Evolutionary conservation across 1,140 invertebrate species (phyloP), one percentile per base, ranked within the genome.

Genomic region (Diprion similis): DNA sequence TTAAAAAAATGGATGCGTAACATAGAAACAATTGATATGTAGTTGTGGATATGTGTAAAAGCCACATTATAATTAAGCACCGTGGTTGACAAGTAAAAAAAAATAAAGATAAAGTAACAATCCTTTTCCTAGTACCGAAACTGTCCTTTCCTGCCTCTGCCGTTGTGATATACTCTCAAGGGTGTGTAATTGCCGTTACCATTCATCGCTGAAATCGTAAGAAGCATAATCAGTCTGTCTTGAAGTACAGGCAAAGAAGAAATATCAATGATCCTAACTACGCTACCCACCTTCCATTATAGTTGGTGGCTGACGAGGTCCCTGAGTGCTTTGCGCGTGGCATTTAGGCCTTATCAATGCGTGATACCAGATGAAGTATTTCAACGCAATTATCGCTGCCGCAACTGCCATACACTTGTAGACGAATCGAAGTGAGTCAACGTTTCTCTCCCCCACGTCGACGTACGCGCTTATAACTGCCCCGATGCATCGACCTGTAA

Each of bases 111-210:
- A 37, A 37, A 3, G 6, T 37, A 37, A 37, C 6, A 37, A 68
- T 68, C 17, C 11, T 68, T 7, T 68, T 68, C 19, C 92, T 88
- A 95, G 84, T 94, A 95, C 83, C 93, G 91, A 87, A 94, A 94
- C 82, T 95, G 92, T 75, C 93, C 93, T 85, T 94, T 94, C 82
- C 90, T 91, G 71, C 92, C 93, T 82, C 92, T 89, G 78, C 93
- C 92, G 79, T 94, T 94, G 84, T 94, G 93, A 78, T 94, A 94
- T 3, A 95, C 93, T 79, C 93, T 88, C 79, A 95, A 89, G 8
- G 94, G 93, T 15, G 93, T 93, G 80, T 95, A 95, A 78, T 89
- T 92, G 47, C 93, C 93, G 81, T 93, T 93, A n/a, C 90, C 89
- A 78, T 92, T 92, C 81, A 91, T 88, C 74, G 89, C 92, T 93